These are phyloP conservation scores for Gallinago stenura DNA, from an alignment of 2,797 vertebrate species.

Conservation along the genomic window DNA sequence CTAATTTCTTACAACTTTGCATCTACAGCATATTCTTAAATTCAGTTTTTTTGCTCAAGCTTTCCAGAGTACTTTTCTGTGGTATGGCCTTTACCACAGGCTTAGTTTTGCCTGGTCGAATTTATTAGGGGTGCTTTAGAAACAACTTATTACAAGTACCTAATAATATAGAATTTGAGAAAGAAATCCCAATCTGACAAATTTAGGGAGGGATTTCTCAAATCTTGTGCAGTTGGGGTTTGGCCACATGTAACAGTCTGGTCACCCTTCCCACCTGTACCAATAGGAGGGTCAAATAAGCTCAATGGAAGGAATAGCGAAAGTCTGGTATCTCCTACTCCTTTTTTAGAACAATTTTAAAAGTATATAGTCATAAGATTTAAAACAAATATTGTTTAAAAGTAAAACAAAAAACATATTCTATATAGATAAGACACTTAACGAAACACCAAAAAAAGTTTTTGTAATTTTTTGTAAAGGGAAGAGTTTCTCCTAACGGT, in stretches of 20 bases:
- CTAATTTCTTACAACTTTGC: not conserved
- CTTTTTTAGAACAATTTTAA: not conserved
- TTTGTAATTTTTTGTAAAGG: not conserved
- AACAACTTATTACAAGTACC: not conserved
- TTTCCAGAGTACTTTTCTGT: not conserved
- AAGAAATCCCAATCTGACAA: not conserved
- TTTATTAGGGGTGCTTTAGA: not conserved
- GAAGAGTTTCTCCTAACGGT: not conserved
- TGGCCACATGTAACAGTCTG: not conserved
- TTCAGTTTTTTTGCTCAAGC: not conserved
- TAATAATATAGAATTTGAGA: not conserved
- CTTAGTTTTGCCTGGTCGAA: not conserved
- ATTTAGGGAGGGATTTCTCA: not conserved
- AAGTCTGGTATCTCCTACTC: not conserved
- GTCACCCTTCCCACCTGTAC: not conserved
- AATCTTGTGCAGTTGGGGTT: not conserved
- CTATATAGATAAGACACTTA: not conserved
- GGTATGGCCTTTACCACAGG: not conserved
- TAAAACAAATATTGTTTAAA: not conserved
- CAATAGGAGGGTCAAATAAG: not conserved
- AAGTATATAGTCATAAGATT: not conserved
- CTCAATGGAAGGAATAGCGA: not conserved
- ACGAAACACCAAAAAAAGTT: not conserved
- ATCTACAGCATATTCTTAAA: not conserved
- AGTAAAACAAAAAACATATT: not conserved